Evolutionary conservation across 64 coral and sea anemone genomes (phyloP).

Genomic region (Pocillopora verrucosa): DNA sequence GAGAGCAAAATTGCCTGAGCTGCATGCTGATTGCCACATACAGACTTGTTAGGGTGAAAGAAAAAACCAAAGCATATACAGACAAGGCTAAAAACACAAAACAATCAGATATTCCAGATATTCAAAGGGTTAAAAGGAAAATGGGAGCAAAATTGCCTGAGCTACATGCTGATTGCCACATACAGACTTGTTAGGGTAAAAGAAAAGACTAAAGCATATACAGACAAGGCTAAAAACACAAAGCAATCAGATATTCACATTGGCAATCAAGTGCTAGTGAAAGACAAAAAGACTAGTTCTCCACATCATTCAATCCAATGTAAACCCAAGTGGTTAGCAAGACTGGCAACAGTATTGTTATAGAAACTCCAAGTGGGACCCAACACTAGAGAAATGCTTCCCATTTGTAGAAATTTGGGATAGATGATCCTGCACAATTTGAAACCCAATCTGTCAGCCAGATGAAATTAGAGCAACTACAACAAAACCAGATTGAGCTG

Average conservation of each 20-base stretch:
- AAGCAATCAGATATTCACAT: not conserved
- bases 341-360: conserved; percentile 8
- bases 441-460: not conserved
- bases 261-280: conserved; percentile 20
- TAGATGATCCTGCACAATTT: not conserved
- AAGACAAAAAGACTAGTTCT: conserved; percentile 23
- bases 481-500: not conserved
- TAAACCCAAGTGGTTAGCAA: not conserved
- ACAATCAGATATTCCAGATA: not conserved
- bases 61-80: not conserved
- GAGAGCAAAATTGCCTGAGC: no score
- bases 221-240: not conserved
- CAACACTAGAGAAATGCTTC: no score
- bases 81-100: not conserved
- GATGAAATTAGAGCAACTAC: not conserved
- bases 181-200: not conserved
- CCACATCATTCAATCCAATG: not conserved
- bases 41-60: not conserved
- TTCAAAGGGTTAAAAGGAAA: no score
- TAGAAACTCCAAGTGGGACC: not conserved
- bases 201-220: not conserved
- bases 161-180: no score
- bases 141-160: no score
- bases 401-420: not conserved
- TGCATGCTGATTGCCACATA: no score